These are phyloP conservation scores for Clarias laeviceps DNA, from an alignment of 2,797 vertebrate genomes.

Conservation along the genomic window DNA sequence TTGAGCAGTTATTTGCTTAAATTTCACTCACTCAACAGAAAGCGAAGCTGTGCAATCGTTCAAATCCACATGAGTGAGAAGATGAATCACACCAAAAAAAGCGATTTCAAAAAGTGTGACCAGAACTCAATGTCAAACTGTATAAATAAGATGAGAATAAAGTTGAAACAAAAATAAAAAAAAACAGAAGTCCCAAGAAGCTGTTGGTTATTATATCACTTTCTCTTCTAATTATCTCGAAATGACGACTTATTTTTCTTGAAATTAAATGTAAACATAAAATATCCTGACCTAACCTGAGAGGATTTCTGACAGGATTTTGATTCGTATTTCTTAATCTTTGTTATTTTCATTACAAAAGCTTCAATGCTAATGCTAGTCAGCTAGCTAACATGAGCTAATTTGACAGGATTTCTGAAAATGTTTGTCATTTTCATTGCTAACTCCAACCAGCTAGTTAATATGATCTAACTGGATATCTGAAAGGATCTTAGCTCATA, in stretches of 20 bases:
- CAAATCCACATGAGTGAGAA: constrained; percentile 23
- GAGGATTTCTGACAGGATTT: not conserved
- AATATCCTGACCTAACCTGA: not conserved
- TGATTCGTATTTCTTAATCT: not conserved
- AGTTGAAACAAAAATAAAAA: not conserved
- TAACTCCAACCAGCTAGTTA: not conserved
- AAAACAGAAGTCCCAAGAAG: not conserved
- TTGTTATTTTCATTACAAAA: not conserved
- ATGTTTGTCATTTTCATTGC: not conserved
- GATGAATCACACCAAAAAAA: constrained; percentile 11
- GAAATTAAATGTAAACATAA: not conserved
- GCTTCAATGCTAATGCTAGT: not conserved
- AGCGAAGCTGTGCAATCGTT: constrained; percentile 45
- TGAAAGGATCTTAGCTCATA: not conserved
- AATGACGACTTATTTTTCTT: not conserved
- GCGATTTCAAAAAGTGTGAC: constrained; percentile 38
- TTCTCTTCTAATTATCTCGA: not conserved
- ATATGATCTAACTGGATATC: not conserved
- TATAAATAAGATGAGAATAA: constrained; percentile 26
- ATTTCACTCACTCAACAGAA: constrained; percentile 43
- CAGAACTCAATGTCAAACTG: constrained; percentile 33
- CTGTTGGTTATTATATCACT: not conserved
- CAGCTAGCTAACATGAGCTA: not conserved
- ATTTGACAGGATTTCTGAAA: not conserved
- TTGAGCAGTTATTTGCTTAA: constrained; percentile 38